Conservation (phyloP, 2,113 vertebrate genomes). For the Budorcas taxicolor region DNA sequence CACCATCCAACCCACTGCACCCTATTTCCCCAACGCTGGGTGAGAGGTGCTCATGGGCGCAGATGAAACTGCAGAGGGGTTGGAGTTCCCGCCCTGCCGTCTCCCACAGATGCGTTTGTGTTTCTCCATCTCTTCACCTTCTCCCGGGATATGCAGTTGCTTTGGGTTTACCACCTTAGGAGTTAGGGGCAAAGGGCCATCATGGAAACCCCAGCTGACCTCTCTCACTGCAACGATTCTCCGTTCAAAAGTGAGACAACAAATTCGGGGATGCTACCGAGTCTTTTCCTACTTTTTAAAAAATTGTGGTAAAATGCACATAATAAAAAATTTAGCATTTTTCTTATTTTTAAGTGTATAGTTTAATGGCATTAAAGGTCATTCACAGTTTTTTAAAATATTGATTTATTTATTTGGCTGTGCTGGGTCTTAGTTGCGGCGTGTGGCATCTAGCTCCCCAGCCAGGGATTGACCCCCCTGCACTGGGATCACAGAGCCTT, state of each 20-base stretch:
- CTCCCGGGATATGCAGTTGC: neutral
- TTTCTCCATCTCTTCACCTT: neutral
- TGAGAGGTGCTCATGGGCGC: fast-evolving
- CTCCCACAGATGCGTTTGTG: fast-evolving
- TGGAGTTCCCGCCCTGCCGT: fast-evolving
- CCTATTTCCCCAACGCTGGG: fast-evolving
- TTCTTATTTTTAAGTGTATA: neutral
- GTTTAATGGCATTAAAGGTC: neutral
- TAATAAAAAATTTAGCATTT: neutral
- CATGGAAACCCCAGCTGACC: fast-evolving
- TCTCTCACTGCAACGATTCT: neutral
- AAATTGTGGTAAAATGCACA: neutral
- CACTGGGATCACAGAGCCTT: fast-evolving
- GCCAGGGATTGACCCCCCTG: neutral
- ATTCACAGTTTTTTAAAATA: neutral
- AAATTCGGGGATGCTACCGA: fast-evolving
- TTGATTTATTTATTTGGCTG: neutral
- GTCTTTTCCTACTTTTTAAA: neutral
- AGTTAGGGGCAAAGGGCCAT: neutral
- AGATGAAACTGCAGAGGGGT: neutral
- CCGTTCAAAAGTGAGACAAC: neutral
- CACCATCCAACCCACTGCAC: fast-evolving
- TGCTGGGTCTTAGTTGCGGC: neutral
- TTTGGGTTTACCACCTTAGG: neutral
- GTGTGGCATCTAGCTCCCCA: neutral